Percentiles rank a stretch among this genome's conserved stretches.
Conservation (phyloP, 2,797 vertebrate genomes). For the Eulemur mongoz region DNA sequence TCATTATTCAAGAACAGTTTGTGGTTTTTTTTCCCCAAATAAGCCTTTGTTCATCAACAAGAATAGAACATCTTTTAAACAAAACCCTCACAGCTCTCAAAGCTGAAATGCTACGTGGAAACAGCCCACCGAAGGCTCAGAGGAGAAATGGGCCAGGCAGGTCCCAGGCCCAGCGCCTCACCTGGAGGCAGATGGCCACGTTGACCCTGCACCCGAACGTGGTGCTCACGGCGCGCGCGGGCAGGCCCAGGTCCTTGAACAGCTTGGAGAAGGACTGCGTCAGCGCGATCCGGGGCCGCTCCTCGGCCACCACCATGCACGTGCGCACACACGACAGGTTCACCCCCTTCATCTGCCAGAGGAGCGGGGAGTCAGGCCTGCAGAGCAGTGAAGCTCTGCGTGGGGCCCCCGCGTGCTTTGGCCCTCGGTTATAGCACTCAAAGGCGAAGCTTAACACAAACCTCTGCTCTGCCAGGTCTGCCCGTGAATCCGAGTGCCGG, state of each 20-base stretch:
- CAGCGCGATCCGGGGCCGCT: constrained; percentile 92
- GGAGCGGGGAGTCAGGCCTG: too few relatives aligned
- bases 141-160: not conserved
- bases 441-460: not conserved
- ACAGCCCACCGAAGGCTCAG: not conserved
- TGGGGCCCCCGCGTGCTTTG: not conserved
- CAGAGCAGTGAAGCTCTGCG: too few relatives aligned
- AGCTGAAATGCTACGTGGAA: not conserved
- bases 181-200: constrained; percentile 97
- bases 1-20: not conserved
- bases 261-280: constrained; percentile 98
- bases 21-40: not conserved
- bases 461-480: not conserved
- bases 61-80: not conserved
- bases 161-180: constrained; percentile 77
- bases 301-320: constrained; percentile 98
- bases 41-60: not conserved
- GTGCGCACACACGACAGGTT: constrained; percentile 97
- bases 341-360: constrained; percentile 90
- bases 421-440: not conserved
- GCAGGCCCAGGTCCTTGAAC: constrained; percentile 98
- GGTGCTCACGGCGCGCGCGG: constrained; percentile 95
- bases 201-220: constrained; percentile 98
- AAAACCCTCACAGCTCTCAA: not conserved
- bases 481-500: not conserved